Conservation (phyloP, 2,113 vertebrate genomes). For the Sinocyclocheilus anophthalmus region DNA sequence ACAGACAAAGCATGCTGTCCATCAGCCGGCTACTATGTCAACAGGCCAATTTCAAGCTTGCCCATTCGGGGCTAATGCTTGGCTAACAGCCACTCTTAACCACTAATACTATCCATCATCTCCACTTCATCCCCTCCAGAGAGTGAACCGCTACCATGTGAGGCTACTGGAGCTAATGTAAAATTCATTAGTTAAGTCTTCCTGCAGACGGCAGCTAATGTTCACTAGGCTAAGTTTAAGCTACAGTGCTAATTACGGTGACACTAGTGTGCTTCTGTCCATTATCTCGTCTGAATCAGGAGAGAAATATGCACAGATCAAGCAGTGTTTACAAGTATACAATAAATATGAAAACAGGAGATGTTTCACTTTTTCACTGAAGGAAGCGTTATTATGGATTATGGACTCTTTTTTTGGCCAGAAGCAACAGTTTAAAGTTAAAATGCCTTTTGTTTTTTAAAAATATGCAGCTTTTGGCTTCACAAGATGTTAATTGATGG, state of each 20-base stretch:
- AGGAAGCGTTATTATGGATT: too few species aligned
- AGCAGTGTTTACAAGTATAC: too few species aligned
- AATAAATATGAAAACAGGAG: too few species aligned
- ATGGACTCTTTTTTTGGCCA: too few species aligned
- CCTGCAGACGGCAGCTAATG: constrained; percentile 23
- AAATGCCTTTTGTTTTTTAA: too few species aligned
- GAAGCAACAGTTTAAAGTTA: too few species aligned
- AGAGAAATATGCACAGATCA: too few species aligned
- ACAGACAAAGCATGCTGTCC: constrained; percentile 43
- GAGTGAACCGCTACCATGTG: constrained; percentile 11
- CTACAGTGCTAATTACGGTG: constrained; percentile 5
- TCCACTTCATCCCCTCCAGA: constrained; percentile 20
- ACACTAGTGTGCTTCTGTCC: background rate
- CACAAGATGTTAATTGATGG: too few species aligned
- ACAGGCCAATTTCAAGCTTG: constrained; percentile 50
- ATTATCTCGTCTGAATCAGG: too few species aligned
- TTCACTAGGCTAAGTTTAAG: constrained; percentile 14
- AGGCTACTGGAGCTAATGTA: constrained; percentile 43
- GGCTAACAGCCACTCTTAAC: constrained; percentile 53
- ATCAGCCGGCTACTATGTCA: constrained; percentile 43
- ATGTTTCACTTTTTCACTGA: too few species aligned
- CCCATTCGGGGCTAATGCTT: constrained; percentile 64
- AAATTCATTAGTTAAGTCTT: constrained; percentile 46
- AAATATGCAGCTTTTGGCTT: too few species aligned
- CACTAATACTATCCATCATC: constrained; percentile 69